These are phyloP conservation scores for Plecturocebus donacophilus DNA, from an alignment of 2,113 vertebrate species.

Conservation along the genomic window DNA sequence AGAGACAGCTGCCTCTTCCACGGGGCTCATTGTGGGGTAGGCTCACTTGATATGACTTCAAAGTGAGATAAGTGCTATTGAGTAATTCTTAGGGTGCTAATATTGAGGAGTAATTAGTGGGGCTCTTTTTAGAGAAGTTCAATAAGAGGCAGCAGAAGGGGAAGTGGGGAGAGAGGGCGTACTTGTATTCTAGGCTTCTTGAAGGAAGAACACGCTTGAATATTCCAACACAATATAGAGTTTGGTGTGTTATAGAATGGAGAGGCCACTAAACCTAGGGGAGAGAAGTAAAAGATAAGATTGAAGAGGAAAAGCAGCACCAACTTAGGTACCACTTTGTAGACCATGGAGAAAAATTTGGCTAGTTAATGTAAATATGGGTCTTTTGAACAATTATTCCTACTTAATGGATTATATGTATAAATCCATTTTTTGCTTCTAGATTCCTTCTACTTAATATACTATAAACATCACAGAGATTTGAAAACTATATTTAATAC, in stretches of 20 bases:
- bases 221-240: background rate
- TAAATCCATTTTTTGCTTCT: background rate
- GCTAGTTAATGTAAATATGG: background rate
- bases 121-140: background rate
- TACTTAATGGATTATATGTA: background rate
- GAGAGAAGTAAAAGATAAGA: background rate
- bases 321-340: background rate
- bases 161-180: background rate
- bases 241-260: background rate
- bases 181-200: background rate
- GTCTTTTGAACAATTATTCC: background rate
- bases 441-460: background rate
- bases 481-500: background rate
- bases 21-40: background rate
- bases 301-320: background rate
- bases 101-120: background rate
- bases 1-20: background rate
- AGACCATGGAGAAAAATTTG: background rate
- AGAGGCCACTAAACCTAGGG: background rate
- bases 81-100: background rate
- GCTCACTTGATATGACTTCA: background rate
- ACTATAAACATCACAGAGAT: slow-evolving; percentile 29
- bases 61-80: background rate
- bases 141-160: background rate
- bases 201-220: background rate